A percentile compares a stretch with the other conserved stretches of the same genome.
Evolutionary conservation across 2,888 invertebrate species (phyloP).

Genomic region (Timandra comae): DNA sequence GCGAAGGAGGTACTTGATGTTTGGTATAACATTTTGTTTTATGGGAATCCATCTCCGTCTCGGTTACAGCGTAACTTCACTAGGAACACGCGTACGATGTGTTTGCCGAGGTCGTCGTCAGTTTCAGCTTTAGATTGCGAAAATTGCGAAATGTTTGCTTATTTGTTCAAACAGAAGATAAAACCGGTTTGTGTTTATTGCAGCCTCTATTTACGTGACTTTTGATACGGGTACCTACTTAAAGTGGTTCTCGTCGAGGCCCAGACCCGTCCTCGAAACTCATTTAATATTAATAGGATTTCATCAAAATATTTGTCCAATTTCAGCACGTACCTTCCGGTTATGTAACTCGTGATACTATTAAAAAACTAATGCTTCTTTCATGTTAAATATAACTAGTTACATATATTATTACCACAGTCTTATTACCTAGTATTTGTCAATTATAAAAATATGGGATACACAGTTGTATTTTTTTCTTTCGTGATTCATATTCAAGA

Average conservation of each 20-base stretch:
- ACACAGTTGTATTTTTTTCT: no score
- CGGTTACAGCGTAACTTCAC: no score
- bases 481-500: no score
- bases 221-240: slow-evolving; percentile 29
- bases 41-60: no score
- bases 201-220: slow-evolving; percentile 31
- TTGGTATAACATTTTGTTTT: no score
- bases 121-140: slow-evolving; percentile 16
- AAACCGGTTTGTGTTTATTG: slow-evolving; percentile 27
- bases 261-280: slow-evolving; percentile 19
- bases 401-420: no score
- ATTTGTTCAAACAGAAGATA: slow-evolving; percentile 25
- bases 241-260: slow-evolving; percentile 19
- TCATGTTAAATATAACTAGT: no score
- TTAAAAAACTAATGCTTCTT: no score
- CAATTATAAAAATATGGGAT: no score
- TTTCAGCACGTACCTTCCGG: slow-evolving; percentile 13
- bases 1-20: no score
- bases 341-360: slow-evolving; percentile 3
- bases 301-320: slow-evolving; percentile 27
- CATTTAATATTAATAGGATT: slow-evolving; percentile 28
- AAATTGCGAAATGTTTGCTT: slow-evolving; percentile 21
- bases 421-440: no score
- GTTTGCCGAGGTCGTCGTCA: slow-evolving; percentile 4
- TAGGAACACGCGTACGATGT: no score